phyloP scores from a whole-genome alignment of 2,113 vertebrate genomes.

The Peromyscus californicus region DNA sequence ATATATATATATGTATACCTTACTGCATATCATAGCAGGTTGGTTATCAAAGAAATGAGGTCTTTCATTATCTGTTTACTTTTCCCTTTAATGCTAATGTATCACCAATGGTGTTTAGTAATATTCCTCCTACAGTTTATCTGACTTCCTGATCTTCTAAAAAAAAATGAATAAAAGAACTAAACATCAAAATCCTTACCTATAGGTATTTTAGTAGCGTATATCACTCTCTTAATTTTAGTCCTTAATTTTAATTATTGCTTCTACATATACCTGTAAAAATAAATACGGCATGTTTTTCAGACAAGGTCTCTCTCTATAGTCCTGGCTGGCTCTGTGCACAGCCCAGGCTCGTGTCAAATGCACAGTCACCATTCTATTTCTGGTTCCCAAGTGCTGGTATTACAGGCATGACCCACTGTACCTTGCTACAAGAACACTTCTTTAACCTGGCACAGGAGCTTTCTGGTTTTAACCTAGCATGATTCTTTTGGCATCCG shows the following conservation, averaged over 20 bases:
- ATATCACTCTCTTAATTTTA: not conserved
- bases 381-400: not conserved
- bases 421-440: not conserved
- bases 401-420: not conserved
- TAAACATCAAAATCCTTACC: not conserved
- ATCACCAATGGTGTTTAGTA: not conserved
- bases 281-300: not conserved
- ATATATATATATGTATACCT: not conserved
- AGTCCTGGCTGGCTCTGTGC: not conserved
- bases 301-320: not conserved
- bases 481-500: not conserved
- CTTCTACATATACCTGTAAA: not conserved
- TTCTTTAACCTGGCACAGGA: not conserved
- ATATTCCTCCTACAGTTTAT: not conserved
- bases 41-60: not conserved
- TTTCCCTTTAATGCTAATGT: slow-evolving; percentile 38
- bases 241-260: slow-evolving; percentile 33
- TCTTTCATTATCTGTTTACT: slow-evolving; percentile 2
- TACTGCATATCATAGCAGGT: not conserved
- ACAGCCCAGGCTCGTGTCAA: not conserved
- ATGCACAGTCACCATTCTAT: not conserved
- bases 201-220: slow-evolving; percentile 7
- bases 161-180: not conserved
- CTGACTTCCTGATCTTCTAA: not conserved
- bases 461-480: not conserved